A percentile compares a stretch with the other conserved stretches of the same genome.
phyloP scores from a whole-genome alignment of 1,140 invertebrate species.

The Lasioglossum baleicum region DNA sequence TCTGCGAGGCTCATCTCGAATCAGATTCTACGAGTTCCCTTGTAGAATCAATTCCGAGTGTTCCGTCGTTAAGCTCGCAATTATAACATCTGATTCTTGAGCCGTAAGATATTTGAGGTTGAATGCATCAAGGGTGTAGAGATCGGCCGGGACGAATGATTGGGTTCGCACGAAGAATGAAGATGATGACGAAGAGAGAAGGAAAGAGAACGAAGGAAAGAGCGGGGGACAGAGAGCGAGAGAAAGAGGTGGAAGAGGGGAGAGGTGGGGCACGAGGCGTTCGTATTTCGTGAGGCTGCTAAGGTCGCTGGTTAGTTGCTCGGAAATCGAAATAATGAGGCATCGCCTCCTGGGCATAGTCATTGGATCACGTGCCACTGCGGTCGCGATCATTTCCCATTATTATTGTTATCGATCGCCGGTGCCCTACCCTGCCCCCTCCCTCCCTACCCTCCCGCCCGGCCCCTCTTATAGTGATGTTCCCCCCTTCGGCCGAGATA shows the following conservation, averaged over 20 bases:
- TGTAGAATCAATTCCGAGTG: constrained; percentile 34
- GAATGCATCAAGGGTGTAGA: constrained; percentile 54
- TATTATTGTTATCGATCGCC: constrained; percentile 75
- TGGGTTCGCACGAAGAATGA: constrained; percentile 67
- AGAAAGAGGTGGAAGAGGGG: too few species aligned
- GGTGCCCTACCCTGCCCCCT: constrained; percentile 41
- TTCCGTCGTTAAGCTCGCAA: constrained; percentile 46
- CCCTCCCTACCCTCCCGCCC: not conserved
- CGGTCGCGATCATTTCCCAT: constrained; percentile 77
- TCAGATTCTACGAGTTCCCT: not conserved
- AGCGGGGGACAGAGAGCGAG: too few species aligned
- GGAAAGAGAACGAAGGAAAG: constrained; percentile 1
- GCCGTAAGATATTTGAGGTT: constrained; percentile 59
- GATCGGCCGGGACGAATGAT: constrained; percentile 59
- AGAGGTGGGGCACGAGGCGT: constrained; percentile 43
- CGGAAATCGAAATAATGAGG: constrained; percentile 77
- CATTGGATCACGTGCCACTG: constrained; percentile 77
- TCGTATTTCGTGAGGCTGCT: constrained; percentile 67
- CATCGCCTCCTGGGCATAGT: constrained; percentile 74
- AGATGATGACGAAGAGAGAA: constrained; percentile 52
- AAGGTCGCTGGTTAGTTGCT: constrained; percentile 73
- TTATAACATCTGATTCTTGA: constrained; percentile 51
- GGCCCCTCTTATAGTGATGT: not conserved
- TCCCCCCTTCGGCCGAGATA: constrained; percentile 44
- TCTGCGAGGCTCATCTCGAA: too few species aligned